Conservation (phyloP, 2,888 invertebrate species). For the Eilema depressum region DNA sequence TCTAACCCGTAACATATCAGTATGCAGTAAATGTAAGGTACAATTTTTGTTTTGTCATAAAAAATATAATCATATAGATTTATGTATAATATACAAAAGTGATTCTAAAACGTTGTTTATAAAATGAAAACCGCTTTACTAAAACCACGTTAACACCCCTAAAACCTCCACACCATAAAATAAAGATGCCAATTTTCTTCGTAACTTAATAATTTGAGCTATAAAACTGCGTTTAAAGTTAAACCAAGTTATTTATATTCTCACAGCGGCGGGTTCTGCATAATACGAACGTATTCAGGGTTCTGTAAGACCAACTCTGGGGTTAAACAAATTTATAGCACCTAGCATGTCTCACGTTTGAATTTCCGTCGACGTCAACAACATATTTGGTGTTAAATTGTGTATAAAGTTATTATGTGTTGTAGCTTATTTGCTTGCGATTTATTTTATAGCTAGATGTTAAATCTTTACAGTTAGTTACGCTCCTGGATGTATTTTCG, state of each 20-base stretch:
- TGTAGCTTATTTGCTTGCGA: not conserved
- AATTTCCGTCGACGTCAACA: conserved; percentile 38
- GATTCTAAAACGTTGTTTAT: not conserved
- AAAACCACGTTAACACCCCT: not conserved
- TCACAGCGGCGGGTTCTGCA: conserved; percentile 30
- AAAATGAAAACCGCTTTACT: not conserved
- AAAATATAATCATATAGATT: no score
- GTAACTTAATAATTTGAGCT: conserved; percentile 32
- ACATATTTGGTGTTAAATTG: conserved; percentile 21
- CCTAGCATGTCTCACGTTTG: conserved; percentile 37
- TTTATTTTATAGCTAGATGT: no score
- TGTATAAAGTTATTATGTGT: not conserved
- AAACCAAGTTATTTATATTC: conserved; percentile 43
- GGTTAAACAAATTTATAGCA: conserved; percentile 41
- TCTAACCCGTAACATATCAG: no score
- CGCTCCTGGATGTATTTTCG: no score
- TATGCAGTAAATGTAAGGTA: no score
- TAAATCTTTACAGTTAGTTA: no score
- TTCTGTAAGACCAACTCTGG: conserved; percentile 36
- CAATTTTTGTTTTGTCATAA: no score
- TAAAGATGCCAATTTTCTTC: conserved; percentile 17
- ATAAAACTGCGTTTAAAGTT: conserved; percentile 35
- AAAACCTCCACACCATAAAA: conserved; percentile 2
- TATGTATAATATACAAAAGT: not conserved
- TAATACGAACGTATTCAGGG: conserved; percentile 48